These are phyloP conservation scores for Microctenopoma steveboyesi DNA, from an alignment of 2,797 vertebrate species.

Conservation along the genomic window DNA sequence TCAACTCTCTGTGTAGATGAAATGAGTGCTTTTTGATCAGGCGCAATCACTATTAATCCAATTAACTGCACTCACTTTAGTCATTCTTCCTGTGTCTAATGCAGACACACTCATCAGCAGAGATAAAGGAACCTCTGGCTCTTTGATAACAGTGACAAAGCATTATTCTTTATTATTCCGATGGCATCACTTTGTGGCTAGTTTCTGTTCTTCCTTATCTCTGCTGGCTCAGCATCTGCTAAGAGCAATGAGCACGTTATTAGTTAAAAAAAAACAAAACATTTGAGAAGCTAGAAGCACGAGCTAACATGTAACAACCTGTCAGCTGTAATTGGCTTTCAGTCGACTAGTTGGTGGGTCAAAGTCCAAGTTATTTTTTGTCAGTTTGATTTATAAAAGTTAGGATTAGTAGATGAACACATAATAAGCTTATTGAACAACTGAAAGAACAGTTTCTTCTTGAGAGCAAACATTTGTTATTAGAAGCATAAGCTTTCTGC, in stretches of 20 bases:
- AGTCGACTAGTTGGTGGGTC: too few species aligned
- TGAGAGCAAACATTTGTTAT: constrained; percentile 55
- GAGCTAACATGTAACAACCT: too few species aligned
- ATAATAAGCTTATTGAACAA: constrained; percentile 1
- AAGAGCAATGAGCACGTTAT: constrained; percentile 30
- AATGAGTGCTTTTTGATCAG: constrained; percentile 7
- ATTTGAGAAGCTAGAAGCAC: too few species aligned
- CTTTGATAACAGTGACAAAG: constrained; percentile 6
- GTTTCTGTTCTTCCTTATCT: constrained; percentile 69
- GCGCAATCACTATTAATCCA: background rate
- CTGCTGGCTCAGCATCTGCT: constrained; percentile 76
- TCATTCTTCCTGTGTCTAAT: constrained; percentile 2
- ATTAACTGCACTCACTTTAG: background rate
- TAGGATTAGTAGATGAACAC: background rate
- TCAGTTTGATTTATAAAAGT: background rate
- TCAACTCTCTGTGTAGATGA: background rate
- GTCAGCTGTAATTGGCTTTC: too few species aligned
- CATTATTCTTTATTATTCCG: background rate
- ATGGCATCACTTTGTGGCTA: constrained; percentile 24
- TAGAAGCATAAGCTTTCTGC: constrained; percentile 41
- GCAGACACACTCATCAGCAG: constrained; percentile 7
- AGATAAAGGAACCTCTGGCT: background rate
- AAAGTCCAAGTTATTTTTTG: too few species aligned
- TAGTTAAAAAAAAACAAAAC: too few species aligned
- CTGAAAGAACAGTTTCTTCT: background rate